Evolutionary conservation across 2,888 invertebrate genomes (phyloP).

Genomic region (Eupeodes luniger): DNA sequence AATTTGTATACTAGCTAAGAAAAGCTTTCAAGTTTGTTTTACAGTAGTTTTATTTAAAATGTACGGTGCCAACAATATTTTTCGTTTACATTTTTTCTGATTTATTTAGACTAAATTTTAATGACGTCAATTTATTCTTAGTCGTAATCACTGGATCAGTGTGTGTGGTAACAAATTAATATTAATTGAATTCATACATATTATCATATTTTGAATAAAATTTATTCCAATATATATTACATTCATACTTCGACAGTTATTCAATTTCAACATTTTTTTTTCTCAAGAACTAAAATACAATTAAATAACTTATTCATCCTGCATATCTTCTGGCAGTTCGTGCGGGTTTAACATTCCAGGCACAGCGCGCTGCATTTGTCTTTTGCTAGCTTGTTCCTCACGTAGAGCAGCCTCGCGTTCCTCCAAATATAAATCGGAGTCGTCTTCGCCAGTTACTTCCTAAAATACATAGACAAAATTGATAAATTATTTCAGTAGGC

Average conservation of each 20-base stretch:
- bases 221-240: slow-evolving; percentile 78
- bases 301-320: slow-evolving; percentile 87
- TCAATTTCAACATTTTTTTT: slow-evolving; percentile 78
- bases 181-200: slow-evolving; percentile 63
- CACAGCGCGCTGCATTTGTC: slow-evolving; percentile 95
- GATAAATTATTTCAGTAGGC: too few relatives aligned
- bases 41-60: slow-evolving; percentile 63
- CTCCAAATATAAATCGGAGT: slow-evolving; percentile 98
- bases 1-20: not conserved
- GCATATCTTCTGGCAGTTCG: slow-evolving; percentile 97
- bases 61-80: slow-evolving; percentile 59
- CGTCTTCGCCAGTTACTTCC: slow-evolving; percentile 99
- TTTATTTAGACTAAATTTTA: slow-evolving; percentile 50
- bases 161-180: slow-evolving; percentile 55
- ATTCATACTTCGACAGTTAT: slow-evolving; percentile 79
- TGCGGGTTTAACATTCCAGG: slow-evolving; percentile 98
- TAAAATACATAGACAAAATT: slow-evolving; percentile 83
- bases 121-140: slow-evolving; percentile 39
- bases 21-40: slow-evolving; percentile 17
- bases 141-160: slow-evolving; percentile 53
- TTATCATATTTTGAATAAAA: slow-evolving; percentile 76
- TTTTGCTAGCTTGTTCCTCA: slow-evolving; percentile 96
- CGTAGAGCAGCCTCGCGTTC: slow-evolving; percentile 96
- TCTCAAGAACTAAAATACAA: slow-evolving; percentile 74
- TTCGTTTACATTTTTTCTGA: slow-evolving; percentile 53